Base-by-base conservation (phyloP, 2,113 vertebrate species). In the Cyprinodon tularosa region DNA sequence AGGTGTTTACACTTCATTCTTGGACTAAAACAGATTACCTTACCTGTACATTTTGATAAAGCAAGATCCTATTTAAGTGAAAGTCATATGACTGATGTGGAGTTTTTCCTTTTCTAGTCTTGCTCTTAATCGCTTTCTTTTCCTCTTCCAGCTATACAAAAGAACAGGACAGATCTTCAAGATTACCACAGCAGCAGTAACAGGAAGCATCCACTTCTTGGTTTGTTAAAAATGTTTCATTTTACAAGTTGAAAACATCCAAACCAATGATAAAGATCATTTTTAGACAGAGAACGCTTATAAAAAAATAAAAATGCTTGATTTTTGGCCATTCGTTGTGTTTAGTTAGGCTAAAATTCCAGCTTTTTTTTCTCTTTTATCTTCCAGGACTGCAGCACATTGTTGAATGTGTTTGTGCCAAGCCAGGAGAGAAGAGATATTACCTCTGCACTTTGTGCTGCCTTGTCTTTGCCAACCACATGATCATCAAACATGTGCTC, bases 401-500 rank as follows among this genome's bases (percentile, higher is more conserved):
- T 48, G 47, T 93, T 59, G 88, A 93, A 66, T 88, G 88, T 20
- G 13, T 78, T 66, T 70, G 78, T 78, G 53, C 11, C 0, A 78
- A 68, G 4, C 15, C 2, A 4, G 8, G 6, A 13, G 62, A 80
- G 20, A 77, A 42, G 66, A 78, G 38, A 40, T 10, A 73, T 40
- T 92, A 89, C 74, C 88, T 93, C 20, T 93, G 92, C 82, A 87
- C 80, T 0, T 82, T 93, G 42, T 93, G 92, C 44, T 15, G 47
- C 4, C 66, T 81, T 4, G 76, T 76, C 3, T 3, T 93, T 11
- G 22, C 13, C 3, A 1, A 40, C 20, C 62, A 57, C 39, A 7
- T 20, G 13, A 72, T 91, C 72, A 85, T 93, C 69, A 76, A 74
- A 73, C 92, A 93, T 5, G n/a, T 91, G 42, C 77, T 93, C 75